Evolutionary conservation across 2,113 vertebrate genomes (phyloP), one percentile per base, ranked within the genome.

Genomic region (Heterocephalus glaber): DNA sequence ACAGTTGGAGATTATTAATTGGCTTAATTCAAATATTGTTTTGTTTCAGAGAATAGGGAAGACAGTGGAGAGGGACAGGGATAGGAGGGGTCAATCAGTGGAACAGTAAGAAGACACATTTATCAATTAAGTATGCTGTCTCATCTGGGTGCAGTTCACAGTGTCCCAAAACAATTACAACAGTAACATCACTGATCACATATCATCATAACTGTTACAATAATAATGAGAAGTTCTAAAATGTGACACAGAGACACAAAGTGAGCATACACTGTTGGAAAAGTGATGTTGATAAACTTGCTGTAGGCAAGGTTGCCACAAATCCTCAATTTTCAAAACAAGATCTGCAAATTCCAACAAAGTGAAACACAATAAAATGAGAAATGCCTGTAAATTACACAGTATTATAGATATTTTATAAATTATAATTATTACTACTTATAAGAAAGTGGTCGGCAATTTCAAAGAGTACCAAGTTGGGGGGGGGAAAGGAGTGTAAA

Each of bases 391-490:
- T 41, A 83, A 77, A 92, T 66, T 41, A 92, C 33, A 81, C 49
- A 74, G 56, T 47, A 44, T 12, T 44, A 63, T 65, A 72, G 38
- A 87, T 95, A 38, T 41, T 91, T 76, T 92, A 63, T 81, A 86
- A 89, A 41, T 89, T 92, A 77, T 72, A 89, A 41, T 81, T 92
- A 65, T 72, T 52, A 66, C 60, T 76, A 70, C n/a, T 85, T 80
- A 74, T 76, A 54, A 86, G 35, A 72, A 61, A 92, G 41, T 72
- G 47, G 66, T 86, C 65, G 94, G 24, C 44, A 94, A n/a, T 65
- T 92, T 90, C 61, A 92, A 94, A 83, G 35, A 72, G 22, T 79
- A 68, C 10, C 44, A 90, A 38, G 19, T 72, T 92, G 81, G 58
- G 82, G 63, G 41, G 92, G 63, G 44, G n/a, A 52, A 66, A 63